phyloP scores from a whole-genome alignment of 2,113 vertebrate species.

The Spermophilus dauricus region DNA sequence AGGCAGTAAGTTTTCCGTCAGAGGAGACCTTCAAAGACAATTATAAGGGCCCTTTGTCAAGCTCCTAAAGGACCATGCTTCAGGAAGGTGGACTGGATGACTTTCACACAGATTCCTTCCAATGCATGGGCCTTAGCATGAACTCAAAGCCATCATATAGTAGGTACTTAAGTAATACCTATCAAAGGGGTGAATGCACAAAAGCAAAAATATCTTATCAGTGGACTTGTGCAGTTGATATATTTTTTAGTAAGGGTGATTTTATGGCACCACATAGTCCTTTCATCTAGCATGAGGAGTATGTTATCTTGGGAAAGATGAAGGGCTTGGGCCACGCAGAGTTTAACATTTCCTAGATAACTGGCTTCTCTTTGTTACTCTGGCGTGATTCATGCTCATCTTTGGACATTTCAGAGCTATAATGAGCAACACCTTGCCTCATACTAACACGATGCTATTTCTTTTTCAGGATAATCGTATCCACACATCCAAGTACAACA shows the following conservation, averaged over 20 bases:
- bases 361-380: not conserved
- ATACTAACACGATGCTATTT: slow-evolving; percentile 59
- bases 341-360: slow-evolving; percentile 22
- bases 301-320: not conserved
- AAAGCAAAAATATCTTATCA: not conserved
- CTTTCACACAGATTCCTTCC: not conserved
- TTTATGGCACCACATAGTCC: not conserved
- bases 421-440: not conserved
- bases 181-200: not conserved
- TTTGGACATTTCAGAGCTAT: not conserved
- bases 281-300: not conserved
- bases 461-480: slow-evolving; percentile 90
- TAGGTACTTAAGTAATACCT: not conserved
- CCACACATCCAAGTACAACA: slow-evolving; percentile 90
- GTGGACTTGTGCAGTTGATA: not conserved
- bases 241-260: not conserved
- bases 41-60: not conserved
- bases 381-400: not conserved
- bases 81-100: not conserved
- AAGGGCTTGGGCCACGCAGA: not conserved
- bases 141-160: not conserved
- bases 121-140: not conserved
- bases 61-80: not conserved
- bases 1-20: not conserved
- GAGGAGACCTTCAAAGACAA: not conserved